These are phyloP conservation scores for Phenganax marumi DNA, from an alignment of 92 coral and sea anemone genomes.

Conservation along the genomic window DNA sequence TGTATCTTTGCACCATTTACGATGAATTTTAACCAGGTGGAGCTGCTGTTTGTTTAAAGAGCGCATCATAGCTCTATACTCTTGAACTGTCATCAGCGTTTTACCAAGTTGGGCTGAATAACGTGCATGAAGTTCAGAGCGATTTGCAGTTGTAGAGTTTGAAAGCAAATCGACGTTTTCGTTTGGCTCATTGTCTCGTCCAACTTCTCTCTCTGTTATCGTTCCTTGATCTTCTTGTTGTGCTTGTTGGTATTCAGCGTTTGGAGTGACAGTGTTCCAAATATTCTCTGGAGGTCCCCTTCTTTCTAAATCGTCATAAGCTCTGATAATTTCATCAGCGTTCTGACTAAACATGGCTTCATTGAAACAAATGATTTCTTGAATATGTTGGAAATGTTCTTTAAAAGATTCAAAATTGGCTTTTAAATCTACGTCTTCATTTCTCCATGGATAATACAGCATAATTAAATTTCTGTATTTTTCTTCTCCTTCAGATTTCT, in stretches of 20 bases:
- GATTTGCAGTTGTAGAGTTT: no score
- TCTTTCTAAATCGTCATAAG: constrained; percentile 19
- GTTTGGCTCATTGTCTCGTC: no score
- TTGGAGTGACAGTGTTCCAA: not conserved
- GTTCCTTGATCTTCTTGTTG: no score
- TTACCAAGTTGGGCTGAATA: no score
- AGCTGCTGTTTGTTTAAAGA: no score
- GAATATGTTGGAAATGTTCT: constrained; percentile 24
- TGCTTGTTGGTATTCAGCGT: not conserved
- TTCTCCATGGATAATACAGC: constrained; percentile 32
- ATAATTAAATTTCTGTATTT: constrained; percentile 11
- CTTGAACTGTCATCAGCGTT: no score
- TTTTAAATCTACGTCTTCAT: constrained; percentile 12
- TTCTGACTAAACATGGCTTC: constrained; percentile 33
- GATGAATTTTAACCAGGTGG: not conserved
- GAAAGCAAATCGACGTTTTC: no score
- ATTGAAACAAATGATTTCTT: constrained; percentile 20
- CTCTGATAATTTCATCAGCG: constrained; percentile 29
- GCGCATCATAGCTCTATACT: no score
- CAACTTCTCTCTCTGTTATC: no score
- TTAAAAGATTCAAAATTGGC: constrained; percentile 31
- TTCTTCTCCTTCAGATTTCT: constrained; percentile 29
- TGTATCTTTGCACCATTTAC: not conserved
- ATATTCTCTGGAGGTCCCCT: constrained; percentile 29
- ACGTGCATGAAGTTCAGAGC: no score